Evolutionary conservation across 2,113 vertebrate genomes (phyloP).

Genomic region (Eidolon helvum): DNA sequence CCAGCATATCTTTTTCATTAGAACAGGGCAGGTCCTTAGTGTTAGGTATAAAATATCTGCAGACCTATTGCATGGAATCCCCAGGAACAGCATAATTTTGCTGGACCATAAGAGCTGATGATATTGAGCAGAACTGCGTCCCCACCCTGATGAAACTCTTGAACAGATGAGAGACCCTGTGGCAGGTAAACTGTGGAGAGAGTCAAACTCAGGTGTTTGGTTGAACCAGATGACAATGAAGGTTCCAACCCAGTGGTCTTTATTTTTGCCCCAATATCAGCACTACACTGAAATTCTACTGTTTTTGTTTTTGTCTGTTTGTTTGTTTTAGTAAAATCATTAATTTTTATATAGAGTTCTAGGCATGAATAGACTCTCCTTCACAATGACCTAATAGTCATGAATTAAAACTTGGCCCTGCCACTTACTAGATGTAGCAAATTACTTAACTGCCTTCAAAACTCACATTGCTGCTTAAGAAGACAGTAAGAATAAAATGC

Average conservation of each 20-base stretch:
- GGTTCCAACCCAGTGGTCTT: neutral
- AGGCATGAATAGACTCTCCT: neutral
- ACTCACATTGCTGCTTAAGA: neutral
- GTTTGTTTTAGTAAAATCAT: constrained; percentile 39
- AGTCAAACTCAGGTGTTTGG: neutral
- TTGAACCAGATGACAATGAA: neutral
- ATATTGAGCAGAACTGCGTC: neutral
- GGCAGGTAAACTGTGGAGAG: neutral
- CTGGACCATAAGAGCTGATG: neutral
- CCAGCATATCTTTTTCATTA: neutral
- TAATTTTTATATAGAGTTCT: constrained; percentile 14
- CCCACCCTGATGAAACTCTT: neutral
- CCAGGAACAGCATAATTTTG: neutral
- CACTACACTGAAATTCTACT: neutral
- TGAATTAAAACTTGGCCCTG: neutral
- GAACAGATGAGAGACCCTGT: neutral
- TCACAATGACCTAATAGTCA: neutral
- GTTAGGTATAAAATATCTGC: neutral
- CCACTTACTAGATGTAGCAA: neutral
- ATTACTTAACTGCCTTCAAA: constrained; percentile 7
- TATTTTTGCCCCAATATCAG: neutral
- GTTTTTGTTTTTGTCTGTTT: neutral
- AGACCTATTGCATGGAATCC: neutral
- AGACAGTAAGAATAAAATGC: neutral
- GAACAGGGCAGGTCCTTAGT: neutral